These are phyloP conservation scores for Anodontia alba DNA, from an alignment of 2,888 invertebrate genomes.

Conservation along the genomic window DNA sequence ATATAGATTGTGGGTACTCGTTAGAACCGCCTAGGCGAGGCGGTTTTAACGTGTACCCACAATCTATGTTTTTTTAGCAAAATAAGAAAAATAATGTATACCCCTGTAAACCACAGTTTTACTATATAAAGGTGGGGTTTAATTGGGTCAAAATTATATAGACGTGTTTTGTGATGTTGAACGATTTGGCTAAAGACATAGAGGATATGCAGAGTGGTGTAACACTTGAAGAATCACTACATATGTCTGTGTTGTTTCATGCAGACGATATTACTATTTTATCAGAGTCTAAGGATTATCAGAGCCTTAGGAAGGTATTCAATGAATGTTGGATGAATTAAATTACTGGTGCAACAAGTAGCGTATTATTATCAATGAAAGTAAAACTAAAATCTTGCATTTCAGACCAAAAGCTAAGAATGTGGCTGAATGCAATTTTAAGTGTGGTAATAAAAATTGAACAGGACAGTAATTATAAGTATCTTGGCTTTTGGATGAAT, in stretches of 20 bases:
- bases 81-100: too few relatives aligned
- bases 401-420: slow-evolving; percentile 18
- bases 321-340: slow-evolving; percentile 23
- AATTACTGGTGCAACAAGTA: slow-evolving; percentile 28
- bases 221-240: slow-evolving; percentile 5
- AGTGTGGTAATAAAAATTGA: slow-evolving; percentile 13
- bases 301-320: slow-evolving; percentile 11
- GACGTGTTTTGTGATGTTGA: too few relatives aligned
- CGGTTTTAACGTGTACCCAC: too few relatives aligned
- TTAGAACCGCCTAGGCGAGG: too few relatives aligned
- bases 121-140: too few relatives aligned
- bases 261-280: slow-evolving; percentile 42
- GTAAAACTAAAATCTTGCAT: slow-evolving; percentile 35
- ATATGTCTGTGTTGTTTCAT: slow-evolving; percentile 24
- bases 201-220: slow-evolving; percentile 24
- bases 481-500: too few relatives aligned
- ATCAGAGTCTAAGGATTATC: slow-evolving; percentile 15
- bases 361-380: slow-evolving; percentile 19
- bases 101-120: too few relatives aligned
- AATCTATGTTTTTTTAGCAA: too few relatives aligned
- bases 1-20: too few relatives aligned
- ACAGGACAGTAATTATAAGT: slow-evolving; percentile 1
- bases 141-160: too few relatives aligned
- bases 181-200: slow-evolving; percentile 25
- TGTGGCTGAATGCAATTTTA: slow-evolving; percentile 1